These are phyloP conservation scores for Drosophila mercatorum DNA, from an alignment of 2,888 invertebrate species.

Conservation along the genomic window DNA sequence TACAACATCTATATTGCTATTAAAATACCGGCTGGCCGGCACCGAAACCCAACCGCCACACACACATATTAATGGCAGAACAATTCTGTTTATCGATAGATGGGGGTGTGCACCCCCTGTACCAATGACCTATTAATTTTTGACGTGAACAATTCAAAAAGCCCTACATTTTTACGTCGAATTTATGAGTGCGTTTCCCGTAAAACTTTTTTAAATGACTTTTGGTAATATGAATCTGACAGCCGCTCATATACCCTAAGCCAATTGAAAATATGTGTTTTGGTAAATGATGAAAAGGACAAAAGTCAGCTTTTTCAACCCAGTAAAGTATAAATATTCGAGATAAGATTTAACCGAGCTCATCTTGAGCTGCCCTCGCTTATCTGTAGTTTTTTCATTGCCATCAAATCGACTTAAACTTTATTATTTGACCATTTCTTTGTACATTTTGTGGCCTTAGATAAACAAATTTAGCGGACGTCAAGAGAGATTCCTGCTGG, in stretches of 20 bases:
- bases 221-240: conserved; percentile 24
- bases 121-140: conserved; percentile 72
- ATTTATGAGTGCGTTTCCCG: conserved; percentile 21
- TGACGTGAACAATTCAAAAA: conserved; percentile 48
- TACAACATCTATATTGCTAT: conserved; percentile 27
- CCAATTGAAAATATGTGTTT: neutral
- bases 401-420: neutral
- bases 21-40: conserved; percentile 34
- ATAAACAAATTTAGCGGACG: neutral
- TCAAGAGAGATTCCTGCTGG: neutral
- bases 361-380: too few relatives aligned
- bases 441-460: too few relatives aligned
- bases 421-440: neutral
- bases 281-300: neutral
- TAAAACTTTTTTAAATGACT: conserved; percentile 26
- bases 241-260: conserved; percentile 12
- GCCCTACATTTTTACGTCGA: conserved; percentile 28
- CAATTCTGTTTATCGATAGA: conserved; percentile 37
- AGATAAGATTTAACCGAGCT: neutral
- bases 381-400: neutral
- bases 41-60: conserved; percentile 51
- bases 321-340: neutral
- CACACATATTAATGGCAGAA: conserved; percentile 54
- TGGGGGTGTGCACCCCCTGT: conserved; percentile 11
- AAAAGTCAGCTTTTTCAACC: neutral